A percentile compares a stretch with the other conserved stretches of the same genome.
Evolutionary conservation across 2,888 invertebrate genomes (phyloP).

Genomic region (Xanthorhoe designata): DNA sequence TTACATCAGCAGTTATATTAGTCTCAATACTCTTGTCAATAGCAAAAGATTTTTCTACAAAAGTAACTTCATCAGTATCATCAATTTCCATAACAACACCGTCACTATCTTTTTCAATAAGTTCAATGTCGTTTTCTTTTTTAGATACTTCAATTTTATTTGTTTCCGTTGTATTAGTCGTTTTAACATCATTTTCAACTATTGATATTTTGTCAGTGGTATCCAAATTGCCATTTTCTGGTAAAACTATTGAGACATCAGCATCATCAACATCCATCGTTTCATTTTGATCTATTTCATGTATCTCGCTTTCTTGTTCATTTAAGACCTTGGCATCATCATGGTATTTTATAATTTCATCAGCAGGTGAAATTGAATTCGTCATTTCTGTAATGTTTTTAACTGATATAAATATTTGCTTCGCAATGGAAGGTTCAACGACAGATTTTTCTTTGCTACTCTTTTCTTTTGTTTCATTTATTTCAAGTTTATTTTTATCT

Average conservation of each 20-base stretch:
- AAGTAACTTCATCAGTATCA: conserved; percentile 25
- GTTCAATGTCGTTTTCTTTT: not conserved
- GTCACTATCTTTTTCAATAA: conserved; percentile 13
- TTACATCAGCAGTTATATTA: conserved; percentile 3
- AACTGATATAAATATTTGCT: conserved; percentile 12
- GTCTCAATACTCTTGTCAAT: conserved; percentile 1
- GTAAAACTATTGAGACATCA: not conserved
- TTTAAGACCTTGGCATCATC: not conserved
- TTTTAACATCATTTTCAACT: conserved; percentile 6
- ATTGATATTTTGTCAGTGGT: not conserved
- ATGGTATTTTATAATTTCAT: not conserved
- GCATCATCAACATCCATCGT: conserved; percentile 13
- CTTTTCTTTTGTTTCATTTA: not conserved
- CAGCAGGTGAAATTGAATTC: not conserved
- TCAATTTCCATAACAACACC: conserved; percentile 34
- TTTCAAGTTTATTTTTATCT: conserved; percentile 3
- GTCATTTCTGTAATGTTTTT: conserved; percentile 16
- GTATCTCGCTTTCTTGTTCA: not conserved
- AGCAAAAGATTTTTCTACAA: not conserved
- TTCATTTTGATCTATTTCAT: conserved; percentile 1
- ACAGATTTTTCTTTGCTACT: not conserved
- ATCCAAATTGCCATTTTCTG: conserved; percentile 8
- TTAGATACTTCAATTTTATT: not conserved
- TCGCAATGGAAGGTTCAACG: not conserved
- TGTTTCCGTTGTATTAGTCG: not conserved